Evolutionary conservation across 2,797 vertebrate genomes (phyloP).

Genomic region (Hydrophis major): DNA sequence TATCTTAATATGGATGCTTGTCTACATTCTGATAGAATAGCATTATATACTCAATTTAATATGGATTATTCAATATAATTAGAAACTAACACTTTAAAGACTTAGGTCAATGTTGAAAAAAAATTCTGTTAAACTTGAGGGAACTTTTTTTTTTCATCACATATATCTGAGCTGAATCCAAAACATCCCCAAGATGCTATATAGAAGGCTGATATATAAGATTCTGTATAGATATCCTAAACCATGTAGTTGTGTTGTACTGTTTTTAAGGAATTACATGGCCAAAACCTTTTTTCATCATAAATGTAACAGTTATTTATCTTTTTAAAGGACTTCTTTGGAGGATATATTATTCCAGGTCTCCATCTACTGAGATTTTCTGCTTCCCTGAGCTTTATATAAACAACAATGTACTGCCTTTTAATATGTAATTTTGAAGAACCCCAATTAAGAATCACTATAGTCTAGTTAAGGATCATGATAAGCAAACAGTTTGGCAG

Average conservation of each 20-base stretch:
- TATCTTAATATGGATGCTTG: neutral
- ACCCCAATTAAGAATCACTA: neutral
- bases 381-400: neutral
- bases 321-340: neutral
- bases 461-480: neutral
- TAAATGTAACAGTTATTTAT: neutral
- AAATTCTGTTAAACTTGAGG: neutral
- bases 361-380: neutral
- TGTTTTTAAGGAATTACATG: neutral
- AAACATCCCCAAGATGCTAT: neutral
- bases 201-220: neutral
- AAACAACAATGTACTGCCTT: neutral
- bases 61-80: neutral
- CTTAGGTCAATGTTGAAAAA: neutral
- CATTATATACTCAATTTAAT: neutral
- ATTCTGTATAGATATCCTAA: neutral
- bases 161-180: neutral
- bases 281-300: neutral
- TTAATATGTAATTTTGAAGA: neutral
- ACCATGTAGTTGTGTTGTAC: neutral
- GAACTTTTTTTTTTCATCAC: neutral
- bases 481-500: conserved; percentile 6
- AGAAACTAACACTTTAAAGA: neutral
- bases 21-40: neutral
- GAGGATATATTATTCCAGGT: neutral